Evolutionary conservation across 2,888 invertebrate genomes (phyloP).

Genomic region (Amblyjoppa proteus): DNA sequence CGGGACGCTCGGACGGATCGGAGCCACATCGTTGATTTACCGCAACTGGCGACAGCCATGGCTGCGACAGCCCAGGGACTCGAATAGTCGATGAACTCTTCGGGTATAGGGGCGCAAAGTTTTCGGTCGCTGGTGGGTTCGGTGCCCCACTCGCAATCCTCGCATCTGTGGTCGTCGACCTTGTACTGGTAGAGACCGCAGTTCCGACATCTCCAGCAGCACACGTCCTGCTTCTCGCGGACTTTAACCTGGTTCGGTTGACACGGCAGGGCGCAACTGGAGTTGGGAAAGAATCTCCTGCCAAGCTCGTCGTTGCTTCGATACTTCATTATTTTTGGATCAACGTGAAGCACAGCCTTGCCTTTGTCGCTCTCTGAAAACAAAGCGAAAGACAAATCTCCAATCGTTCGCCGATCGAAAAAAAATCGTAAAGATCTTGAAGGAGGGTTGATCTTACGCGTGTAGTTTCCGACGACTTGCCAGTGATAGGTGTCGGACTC

Average conservation of each 20-base stretch:
- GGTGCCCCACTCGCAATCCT: constrained; percentile 84
- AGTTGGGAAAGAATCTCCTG: constrained; percentile 81
- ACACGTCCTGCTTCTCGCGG: constrained; percentile 84
- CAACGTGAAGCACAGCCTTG: constrained; percentile 79
- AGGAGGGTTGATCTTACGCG: constrained; percentile 78
- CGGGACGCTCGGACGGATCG: not conserved
- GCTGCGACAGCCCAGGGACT: constrained; percentile 85
- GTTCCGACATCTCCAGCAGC: constrained; percentile 86
- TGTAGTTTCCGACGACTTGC: constrained; percentile 85
- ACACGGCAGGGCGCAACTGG: constrained; percentile 85
- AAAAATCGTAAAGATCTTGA: not conserved
- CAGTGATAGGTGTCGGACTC: constrained; percentile 82
- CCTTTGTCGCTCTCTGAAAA: constrained; percentile 81
- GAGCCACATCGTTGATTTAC: constrained; percentile 67
- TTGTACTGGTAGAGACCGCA: constrained; percentile 85
- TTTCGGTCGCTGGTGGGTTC: constrained; percentile 81
- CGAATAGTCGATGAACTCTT: constrained; percentile 85
- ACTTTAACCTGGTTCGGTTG: constrained; percentile 80
- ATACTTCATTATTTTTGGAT: constrained; percentile 80
- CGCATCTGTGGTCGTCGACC: constrained; percentile 84
- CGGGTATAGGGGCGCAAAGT: constrained; percentile 84
- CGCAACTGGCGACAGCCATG: constrained; percentile 83
- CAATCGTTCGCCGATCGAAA: not conserved
- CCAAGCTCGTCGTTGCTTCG: constrained; percentile 74
- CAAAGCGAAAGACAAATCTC: not conserved